Evolutionary conservation across 2,113 vertebrate genomes (phyloP).

Genomic region (Stictonetta naevosa): DNA sequence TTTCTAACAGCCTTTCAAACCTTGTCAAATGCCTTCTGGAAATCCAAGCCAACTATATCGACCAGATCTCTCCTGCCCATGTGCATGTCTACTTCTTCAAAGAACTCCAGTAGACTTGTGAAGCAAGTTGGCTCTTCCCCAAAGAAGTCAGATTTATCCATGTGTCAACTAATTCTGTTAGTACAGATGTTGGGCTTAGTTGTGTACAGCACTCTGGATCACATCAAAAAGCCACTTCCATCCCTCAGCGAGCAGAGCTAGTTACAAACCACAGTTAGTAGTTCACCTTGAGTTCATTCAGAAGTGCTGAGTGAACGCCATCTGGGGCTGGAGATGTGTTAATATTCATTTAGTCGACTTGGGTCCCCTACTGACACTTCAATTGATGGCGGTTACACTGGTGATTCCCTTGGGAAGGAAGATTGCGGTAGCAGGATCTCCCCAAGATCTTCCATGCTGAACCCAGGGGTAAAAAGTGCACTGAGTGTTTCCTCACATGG

Average conservation of each 20-base stretch:
- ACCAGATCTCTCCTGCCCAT: background rate
- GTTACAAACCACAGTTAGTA: background rate
- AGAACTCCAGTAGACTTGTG: constrained; percentile 34
- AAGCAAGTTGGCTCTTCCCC: constrained; percentile 40
- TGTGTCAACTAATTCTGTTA: constrained; percentile 23
- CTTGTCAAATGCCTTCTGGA: background rate
- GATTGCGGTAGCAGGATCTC: background rate
- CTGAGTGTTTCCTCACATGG: background rate
- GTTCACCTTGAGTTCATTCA: constrained; percentile 19
- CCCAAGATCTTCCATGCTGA: background rate
- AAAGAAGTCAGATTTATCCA: background rate
- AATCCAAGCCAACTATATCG: background rate
- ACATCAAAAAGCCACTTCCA: constrained; percentile 44
- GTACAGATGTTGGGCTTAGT: constrained; percentile 46
- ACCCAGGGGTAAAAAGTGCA: background rate
- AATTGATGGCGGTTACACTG: background rate
- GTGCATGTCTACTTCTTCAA: constrained; percentile 23
- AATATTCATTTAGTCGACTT: rapidly evolving
- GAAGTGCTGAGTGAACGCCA: background rate
- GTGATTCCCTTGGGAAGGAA: background rate
- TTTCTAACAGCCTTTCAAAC: background rate
- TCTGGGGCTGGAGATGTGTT: background rate
- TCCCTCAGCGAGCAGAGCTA: background rate
- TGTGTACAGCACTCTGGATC: constrained; percentile 1
- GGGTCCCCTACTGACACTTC: background rate